Conservation (phyloP, 1,140 invertebrate genomes). For the Rhizoglyphus robini region DNA sequence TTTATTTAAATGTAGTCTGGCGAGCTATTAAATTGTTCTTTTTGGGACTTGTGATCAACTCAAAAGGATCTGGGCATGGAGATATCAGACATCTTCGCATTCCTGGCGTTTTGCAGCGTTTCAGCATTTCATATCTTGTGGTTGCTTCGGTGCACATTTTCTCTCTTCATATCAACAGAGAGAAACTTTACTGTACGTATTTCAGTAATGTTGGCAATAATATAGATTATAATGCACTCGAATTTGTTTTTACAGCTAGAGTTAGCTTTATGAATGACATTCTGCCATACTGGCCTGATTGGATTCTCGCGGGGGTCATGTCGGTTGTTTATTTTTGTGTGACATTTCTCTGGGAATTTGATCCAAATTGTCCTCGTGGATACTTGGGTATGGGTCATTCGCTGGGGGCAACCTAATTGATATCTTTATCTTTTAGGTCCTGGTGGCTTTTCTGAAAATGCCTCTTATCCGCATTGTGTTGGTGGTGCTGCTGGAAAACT, state of each 20-base stretch:
- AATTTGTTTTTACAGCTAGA: neutral
- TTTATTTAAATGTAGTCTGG: conserved; percentile 37
- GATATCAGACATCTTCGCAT: conserved; percentile 37
- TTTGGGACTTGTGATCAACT: conserved; percentile 48
- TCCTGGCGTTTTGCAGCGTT: conserved; percentile 67
- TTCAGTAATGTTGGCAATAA: neutral
- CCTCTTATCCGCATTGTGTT: conserved; percentile 55
- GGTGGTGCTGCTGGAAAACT: conserved; percentile 69
- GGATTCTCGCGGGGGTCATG: conserved; percentile 7
- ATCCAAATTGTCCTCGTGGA: conserved; percentile 35
- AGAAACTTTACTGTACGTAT: neutral
- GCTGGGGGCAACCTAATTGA: no score
- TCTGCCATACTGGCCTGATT: conserved; percentile 13
- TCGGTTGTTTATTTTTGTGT: neutral
- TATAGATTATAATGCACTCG: neutral
- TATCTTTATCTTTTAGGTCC: no score
- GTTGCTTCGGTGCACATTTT: conserved; percentile 41
- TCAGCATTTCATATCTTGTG: conserved; percentile 64
- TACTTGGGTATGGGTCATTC: conserved; percentile 58
- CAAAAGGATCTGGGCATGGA: conserved; percentile 30
- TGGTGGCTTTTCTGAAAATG: conserved; percentile 53
- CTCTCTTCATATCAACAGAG: conserved; percentile 27
- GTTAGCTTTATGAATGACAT: conserved; percentile 12
- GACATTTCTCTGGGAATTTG: conserved; percentile 15
- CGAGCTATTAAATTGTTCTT: conserved; percentile 44